These are phyloP conservation scores for Stenopsyche tienmushanensis DNA, from an alignment of 1,140 invertebrate genomes.

Conservation along the genomic window DNA sequence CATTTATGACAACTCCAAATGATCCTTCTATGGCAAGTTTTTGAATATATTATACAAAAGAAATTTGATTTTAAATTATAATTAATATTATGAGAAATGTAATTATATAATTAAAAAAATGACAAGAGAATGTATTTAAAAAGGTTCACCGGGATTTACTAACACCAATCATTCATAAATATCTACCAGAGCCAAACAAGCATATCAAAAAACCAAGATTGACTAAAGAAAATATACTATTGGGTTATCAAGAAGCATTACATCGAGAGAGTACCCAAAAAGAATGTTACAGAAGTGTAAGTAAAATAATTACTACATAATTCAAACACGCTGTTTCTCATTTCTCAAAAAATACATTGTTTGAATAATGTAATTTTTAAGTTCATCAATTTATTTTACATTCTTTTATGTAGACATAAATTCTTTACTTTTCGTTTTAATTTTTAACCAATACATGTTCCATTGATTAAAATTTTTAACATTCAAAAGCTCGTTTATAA, in stretches of 20 bases:
- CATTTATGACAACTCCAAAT: slow-evolving; percentile 66
- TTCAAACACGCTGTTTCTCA: not conserved
- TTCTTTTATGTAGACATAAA: no score
- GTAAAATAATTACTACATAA: no score
- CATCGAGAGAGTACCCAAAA: slow-evolving; percentile 25
- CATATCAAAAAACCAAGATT: slow-evolving; percentile 49
- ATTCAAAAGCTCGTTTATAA: slow-evolving; percentile 1
- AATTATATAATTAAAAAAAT: not conserved
- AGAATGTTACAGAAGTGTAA: slow-evolving; percentile 7
- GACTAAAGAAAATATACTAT: slow-evolving; percentile 41
- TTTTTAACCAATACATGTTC: no score
- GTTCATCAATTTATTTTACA: no score
- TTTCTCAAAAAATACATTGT: no score
- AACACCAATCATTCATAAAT: slow-evolving; percentile 51
- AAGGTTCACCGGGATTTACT: slow-evolving; percentile 48
- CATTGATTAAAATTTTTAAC: not conserved
- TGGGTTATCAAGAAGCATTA: slow-evolving; percentile 30
- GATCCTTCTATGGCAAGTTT: slow-evolving; percentile 55
- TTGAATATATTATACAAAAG: not conserved
- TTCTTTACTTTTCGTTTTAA: no score
- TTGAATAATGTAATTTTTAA: no score
- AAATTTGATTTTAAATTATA: not conserved
- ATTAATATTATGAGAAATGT: no score
- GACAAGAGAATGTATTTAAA: not conserved
- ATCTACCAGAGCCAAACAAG: slow-evolving; percentile 47